Conservation (phyloP, 2,113 vertebrate genomes). For the Sander lucioperca region DNA sequence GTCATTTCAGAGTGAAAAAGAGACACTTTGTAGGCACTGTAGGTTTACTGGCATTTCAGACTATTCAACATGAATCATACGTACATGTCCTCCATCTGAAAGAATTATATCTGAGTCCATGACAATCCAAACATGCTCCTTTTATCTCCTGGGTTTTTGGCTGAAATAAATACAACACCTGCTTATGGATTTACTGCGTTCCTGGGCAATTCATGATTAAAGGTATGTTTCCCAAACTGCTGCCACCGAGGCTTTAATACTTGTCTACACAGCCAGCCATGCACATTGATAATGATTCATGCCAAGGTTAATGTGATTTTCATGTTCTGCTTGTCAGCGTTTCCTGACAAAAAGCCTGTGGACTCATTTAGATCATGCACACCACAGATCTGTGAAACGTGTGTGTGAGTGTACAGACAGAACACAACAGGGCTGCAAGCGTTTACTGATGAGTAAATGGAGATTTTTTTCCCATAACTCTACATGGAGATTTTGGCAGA, state of each 20-base stretch:
- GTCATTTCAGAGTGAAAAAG: neutral
- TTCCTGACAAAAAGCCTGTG: slow-evolving; percentile 44
- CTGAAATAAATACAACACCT: slow-evolving; percentile 37
- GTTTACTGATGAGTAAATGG: slow-evolving; percentile 18
- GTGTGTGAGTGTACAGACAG: slow-evolving; percentile 2
- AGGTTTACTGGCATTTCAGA: neutral
- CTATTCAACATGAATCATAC: slow-evolving; percentile 15
- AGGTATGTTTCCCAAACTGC: slow-evolving; percentile 26
- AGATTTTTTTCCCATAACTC: slow-evolving; percentile 5
- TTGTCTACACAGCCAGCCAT: slow-evolving; percentile 35
- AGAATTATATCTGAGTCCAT: slow-evolving; percentile 1
- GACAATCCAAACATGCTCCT: slow-evolving; percentile 11
- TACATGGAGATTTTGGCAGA: slow-evolving; percentile 34
- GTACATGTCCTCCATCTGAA: neutral
- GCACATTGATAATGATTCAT: slow-evolving; percentile 49
- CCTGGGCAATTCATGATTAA: slow-evolving; percentile 58
- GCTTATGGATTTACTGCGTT: slow-evolving; percentile 35
- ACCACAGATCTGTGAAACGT: slow-evolving; percentile 25
- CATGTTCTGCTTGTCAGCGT: slow-evolving; percentile 71
- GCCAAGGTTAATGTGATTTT: slow-evolving; percentile 70
- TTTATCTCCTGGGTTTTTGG: slow-evolving; percentile 27
- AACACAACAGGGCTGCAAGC: slow-evolving; percentile 9
- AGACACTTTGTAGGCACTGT: neutral
- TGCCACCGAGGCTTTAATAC: slow-evolving; percentile 34
- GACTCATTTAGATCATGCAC: slow-evolving; percentile 58